Evolutionary conservation across 2,888 invertebrate species (phyloP).

Genomic region (Drosophila glabriapex): DNA sequence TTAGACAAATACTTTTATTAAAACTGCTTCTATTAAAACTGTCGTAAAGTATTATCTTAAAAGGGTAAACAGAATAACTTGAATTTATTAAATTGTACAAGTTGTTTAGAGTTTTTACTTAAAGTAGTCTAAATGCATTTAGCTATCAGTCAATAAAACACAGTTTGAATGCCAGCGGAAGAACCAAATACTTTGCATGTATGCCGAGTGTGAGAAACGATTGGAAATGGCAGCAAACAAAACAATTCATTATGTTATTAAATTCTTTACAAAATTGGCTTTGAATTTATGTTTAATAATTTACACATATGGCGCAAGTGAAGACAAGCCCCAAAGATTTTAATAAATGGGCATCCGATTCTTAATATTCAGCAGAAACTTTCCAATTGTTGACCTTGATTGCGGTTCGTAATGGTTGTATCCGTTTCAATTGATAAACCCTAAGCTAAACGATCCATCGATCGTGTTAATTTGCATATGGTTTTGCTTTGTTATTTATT

Average conservation of each 20-base stretch:
- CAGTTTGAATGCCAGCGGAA: neutral
- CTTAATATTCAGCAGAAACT: constrained; percentile 10
- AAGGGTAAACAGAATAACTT: neutral
- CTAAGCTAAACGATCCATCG: constrained; percentile 33
- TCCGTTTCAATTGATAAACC: constrained; percentile 39
- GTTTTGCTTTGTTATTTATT: constrained; percentile 29
- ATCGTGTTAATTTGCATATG: constrained; percentile 42
- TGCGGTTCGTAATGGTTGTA: constrained; percentile 16
- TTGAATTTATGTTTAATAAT: constrained; percentile 39
- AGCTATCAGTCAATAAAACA: constrained; percentile 38
- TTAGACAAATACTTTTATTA: neutral
- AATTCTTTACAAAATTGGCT: constrained; percentile 14
- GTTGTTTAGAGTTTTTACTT: neutral
- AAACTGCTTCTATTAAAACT: neutral
- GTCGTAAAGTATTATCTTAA: neutral
- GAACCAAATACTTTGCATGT: constrained; percentile 15
- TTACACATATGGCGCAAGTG: constrained; percentile 35
- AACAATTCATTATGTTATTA: constrained; percentile 3
- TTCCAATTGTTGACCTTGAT: constrained; percentile 19
- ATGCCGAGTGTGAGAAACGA: constrained; percentile 21
- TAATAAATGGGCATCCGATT: constrained; percentile 39
- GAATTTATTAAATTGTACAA: neutral
- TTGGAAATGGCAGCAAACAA: constrained; percentile 21
- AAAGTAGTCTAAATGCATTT: constrained; percentile 1
- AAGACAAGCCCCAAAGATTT: constrained; percentile 10